A percentile compares a stretch with the other conserved stretches of the same genome.
phyloP scores from a whole-genome alignment of 2,888 invertebrate species.

The Drosophila prolongata region DNA sequence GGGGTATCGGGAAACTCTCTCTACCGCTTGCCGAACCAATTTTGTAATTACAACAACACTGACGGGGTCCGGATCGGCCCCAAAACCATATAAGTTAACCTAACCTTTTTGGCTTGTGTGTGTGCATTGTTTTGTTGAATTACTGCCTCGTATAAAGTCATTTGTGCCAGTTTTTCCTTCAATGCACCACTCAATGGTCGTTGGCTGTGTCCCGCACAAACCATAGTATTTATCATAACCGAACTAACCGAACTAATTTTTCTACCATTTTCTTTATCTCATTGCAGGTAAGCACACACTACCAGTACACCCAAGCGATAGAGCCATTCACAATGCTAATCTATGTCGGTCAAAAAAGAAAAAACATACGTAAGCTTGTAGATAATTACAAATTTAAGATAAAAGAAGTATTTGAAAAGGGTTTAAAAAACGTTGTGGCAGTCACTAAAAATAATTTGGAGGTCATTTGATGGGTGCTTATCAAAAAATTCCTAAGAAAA shows the following conservation, averaged over 20 bases:
- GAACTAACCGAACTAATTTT: conserved; percentile 29
- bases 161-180: conserved; percentile 68
- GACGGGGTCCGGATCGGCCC: conserved; percentile 41
- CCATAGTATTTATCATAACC: conserved; percentile 27
- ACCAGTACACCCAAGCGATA: conserved; percentile 38
- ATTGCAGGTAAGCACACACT: conserved; percentile 65
- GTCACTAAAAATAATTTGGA: conserved; percentile 10
- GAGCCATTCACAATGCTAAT: conserved; percentile 55
- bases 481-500: not conserved
- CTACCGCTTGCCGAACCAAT: conserved; percentile 59
- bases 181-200: conserved; percentile 39
- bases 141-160: conserved; percentile 63
- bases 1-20: conserved; percentile 54
- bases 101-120: conserved; percentile 38
- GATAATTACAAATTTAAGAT: conserved; percentile 24
- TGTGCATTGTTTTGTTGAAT: conserved; percentile 19
- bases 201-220: conserved; percentile 23
- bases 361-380: conserved; percentile 39
- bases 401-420: conserved; percentile 19
- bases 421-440: conserved; percentile 4
- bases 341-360: conserved; percentile 56
- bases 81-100: conserved; percentile 45
- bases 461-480: conserved; percentile 14
- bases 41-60: conserved; percentile 71
- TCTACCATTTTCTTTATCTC: conserved; percentile 54